Conservation (phyloP, 2,113 vertebrate species). For the Leucoraja erinaceus region DNA sequence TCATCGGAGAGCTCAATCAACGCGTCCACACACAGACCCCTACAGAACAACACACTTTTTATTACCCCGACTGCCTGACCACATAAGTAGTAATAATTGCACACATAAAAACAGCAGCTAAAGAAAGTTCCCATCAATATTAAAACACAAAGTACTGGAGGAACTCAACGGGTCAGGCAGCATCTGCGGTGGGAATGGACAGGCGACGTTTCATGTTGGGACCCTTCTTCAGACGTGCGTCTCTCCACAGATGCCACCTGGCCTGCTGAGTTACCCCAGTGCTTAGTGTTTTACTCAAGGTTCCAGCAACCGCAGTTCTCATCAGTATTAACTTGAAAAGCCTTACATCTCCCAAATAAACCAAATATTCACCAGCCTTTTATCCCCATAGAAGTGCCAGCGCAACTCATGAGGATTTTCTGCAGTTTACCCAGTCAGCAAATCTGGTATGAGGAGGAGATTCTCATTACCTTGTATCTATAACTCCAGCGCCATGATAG, state of each 20-base stretch:
- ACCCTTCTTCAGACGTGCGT: too few relatives aligned
- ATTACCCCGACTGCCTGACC: background rate
- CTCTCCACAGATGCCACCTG: too few relatives aligned
- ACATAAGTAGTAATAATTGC: background rate
- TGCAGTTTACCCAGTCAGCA: background rate
- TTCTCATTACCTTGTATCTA: background rate
- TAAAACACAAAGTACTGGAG: too few relatives aligned
- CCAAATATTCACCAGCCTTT: background rate
- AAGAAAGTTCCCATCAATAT: background rate
- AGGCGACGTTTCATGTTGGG: too few relatives aligned
- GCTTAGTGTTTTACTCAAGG: too few relatives aligned
- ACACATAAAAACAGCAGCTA: background rate
- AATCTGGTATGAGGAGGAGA: background rate
- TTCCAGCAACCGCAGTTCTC: too few relatives aligned
- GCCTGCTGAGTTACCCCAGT: too few relatives aligned
- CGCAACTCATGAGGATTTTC: background rate
- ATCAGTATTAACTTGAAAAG: background rate
- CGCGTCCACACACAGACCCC: constrained; percentile 91
- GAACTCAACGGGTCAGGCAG: too few relatives aligned
- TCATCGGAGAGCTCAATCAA: constrained; percentile 98
- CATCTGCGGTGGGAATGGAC: too few relatives aligned
- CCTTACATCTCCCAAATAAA: constrained; percentile 22
- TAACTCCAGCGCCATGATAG: background rate
- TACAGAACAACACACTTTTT: constrained; percentile 51
- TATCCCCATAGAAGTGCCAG: background rate